These are phyloP conservation scores for Phyllopteryx taeniolatus DNA, from an alignment of 2,113 vertebrate species.

Conservation along the genomic window DNA sequence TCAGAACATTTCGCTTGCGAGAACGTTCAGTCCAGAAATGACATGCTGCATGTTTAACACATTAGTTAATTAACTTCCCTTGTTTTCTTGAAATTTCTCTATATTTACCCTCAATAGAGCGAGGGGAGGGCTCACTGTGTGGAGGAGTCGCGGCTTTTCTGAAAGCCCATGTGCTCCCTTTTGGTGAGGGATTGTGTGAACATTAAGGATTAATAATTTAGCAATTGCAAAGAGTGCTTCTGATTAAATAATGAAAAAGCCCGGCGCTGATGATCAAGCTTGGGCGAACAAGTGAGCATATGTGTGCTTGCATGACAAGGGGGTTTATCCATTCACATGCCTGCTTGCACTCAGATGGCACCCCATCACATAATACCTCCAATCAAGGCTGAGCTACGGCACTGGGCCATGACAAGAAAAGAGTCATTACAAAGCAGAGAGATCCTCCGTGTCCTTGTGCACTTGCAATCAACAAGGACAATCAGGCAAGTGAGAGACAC, in stretches of 20 bases:
- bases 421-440: constrained; percentile 26
- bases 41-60: constrained; percentile 15
- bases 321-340: constrained; percentile 31
- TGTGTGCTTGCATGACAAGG: constrained; percentile 10
- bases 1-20: neutral
- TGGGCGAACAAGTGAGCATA: constrained; percentile 22
- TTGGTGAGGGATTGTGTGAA: constrained; percentile 71
- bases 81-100: constrained; percentile 24
- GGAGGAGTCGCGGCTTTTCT: constrained; percentile 49
- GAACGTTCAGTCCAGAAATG: constrained; percentile 3
- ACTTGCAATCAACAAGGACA: constrained; percentile 42
- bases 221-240: constrained; percentile 65
- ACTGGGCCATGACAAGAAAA: constrained; percentile 27
- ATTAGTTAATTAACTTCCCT: constrained; percentile 28
- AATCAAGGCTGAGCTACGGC: constrained; percentile 28
- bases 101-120: constrained; percentile 22
- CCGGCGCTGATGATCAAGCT: constrained; percentile 59
- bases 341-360: constrained; percentile 26
- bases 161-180: constrained; percentile 61
- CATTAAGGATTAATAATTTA: constrained; percentile 74
- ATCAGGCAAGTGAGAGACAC: constrained; percentile 19
- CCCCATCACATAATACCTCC: constrained; percentile 28
- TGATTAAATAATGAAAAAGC: constrained; percentile 75
- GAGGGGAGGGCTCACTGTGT: constrained; percentile 16
- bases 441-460: constrained; percentile 3